Evolutionary conservation across 1,140 invertebrate genomes (phyloP).

Genomic region (Achroia grisella): DNA sequence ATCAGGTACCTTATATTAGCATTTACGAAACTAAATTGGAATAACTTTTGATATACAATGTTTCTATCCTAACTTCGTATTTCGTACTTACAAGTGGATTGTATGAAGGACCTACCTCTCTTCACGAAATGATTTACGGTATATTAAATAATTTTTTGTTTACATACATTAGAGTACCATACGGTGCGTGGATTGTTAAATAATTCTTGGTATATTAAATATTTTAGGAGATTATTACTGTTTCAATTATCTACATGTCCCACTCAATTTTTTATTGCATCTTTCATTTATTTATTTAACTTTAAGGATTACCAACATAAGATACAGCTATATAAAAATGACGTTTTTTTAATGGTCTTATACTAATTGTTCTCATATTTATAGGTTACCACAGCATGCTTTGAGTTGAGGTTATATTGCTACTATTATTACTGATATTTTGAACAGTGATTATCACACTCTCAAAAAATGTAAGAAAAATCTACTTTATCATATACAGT

Average conservation of each 20-base stretch:
- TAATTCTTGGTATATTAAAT: slow-evolving; percentile 49
- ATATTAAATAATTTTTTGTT: slow-evolving; percentile 24
- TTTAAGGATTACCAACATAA: too few species aligned
- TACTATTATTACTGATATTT: too few species aligned
- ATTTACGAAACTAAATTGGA: background rate
- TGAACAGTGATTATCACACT: too few species aligned
- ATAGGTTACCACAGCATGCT: too few species aligned
- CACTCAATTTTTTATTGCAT: too few species aligned
- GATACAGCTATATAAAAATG: too few species aligned
- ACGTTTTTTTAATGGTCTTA: too few species aligned
- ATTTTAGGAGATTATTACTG: slow-evolving; percentile 43
- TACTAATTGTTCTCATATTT: too few species aligned
- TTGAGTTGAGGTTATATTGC: too few species aligned
- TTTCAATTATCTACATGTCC: slow-evolving; percentile 17
- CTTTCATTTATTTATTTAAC: too few species aligned
- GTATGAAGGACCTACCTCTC: slow-evolving; percentile 35
- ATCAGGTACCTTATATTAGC: background rate
- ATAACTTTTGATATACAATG: background rate
- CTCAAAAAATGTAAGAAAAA: too few species aligned
- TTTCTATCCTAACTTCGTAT: slow-evolving; percentile 6
- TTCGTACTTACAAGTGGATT: slow-evolving; percentile 35
- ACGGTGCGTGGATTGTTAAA: slow-evolving; percentile 57
- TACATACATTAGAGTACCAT: slow-evolving; percentile 41
- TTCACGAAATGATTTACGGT: slow-evolving; percentile 24
- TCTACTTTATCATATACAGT: too few species aligned